Evolutionary conservation across 1,140 invertebrate genomes (phyloP), one percentile per base, ranked within the genome.

Genomic region (Hesperophylax magnus): DNA sequence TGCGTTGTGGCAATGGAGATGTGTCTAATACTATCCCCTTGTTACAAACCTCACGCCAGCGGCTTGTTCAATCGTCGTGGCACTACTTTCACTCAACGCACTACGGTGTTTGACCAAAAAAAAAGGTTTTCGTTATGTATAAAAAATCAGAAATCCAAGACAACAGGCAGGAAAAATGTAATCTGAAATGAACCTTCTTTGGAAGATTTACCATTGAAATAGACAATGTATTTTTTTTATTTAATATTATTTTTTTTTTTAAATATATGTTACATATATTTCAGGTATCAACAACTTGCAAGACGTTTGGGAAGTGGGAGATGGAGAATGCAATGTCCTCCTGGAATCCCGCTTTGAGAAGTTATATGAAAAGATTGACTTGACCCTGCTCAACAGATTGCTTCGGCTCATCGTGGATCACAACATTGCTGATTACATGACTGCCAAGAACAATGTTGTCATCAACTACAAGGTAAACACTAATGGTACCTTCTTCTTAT

Each of bases 351-450:
- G 95, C 54, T 99, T 98, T 88, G 98, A 99, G 86, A 99, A 99
- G 86, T 92, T 99, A 17, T 99, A 99, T 85, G 99, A 99, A 88
- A 99, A 99, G 89, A 99, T 99, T 84, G 99, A 99, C 93, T 92
- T 99, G 85, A 99, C 98, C 0, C 89, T 99, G 5, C 93, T 99
- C 1, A 99, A 99, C 90, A 93, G 98, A 89, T 88, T 99, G 77
- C 89, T 99, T 3, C 93, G 98, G 82, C 88, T 99, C 11, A 99
- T 99, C 85, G 98, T 99, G 3, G 99, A 99, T 91, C 99, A 99
- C 89, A 99, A 99, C 87, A 99, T 99, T 87, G 99, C 99, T 85
- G 99, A 99, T 94, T 99, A 99, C 87, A 99, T 99, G 98, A 99
- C 98, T 2, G 98, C 99, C 8, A 99, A 99, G 87, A 99, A 99